Percentiles rank a stretch among this genome's conserved stretches.
Conservation (phyloP, 2,888 invertebrate genomes). For the Nomada lathburiana region DNA sequence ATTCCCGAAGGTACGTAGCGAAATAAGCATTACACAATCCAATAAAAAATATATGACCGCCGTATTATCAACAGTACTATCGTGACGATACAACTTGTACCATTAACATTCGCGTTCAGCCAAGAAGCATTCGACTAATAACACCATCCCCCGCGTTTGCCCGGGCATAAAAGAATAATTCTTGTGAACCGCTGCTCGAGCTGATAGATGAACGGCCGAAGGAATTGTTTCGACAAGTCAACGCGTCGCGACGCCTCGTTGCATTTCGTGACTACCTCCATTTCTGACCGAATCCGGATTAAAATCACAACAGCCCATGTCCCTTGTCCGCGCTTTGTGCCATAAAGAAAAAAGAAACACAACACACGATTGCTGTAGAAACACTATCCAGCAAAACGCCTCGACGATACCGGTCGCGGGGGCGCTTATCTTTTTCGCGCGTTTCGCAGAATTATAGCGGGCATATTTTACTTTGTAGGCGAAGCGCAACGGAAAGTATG, state of each 20-base stretch:
- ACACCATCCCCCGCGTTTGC: conserved; percentile 2
- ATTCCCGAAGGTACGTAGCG: too few relatives aligned
- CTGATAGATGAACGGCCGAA: conserved; percentile 31
- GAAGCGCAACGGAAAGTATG: conserved; percentile 40
- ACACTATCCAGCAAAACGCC: conserved; percentile 40
- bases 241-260: conserved; percentile 26
- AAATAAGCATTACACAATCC: too few relatives aligned
- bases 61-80: too few relatives aligned
- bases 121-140: conserved; percentile 19
- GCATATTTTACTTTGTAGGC: conserved; percentile 45
- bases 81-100: background rate
- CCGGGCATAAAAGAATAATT: conserved; percentile 1
- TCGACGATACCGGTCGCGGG: conserved; percentile 29
- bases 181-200: conserved; percentile 6
- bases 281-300: conserved; percentile 37
- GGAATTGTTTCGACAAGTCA: conserved; percentile 44
- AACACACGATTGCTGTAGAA: conserved; percentile 29
- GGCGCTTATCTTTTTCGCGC: conserved; percentile 29
- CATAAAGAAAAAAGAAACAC: too few relatives aligned
- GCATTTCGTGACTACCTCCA: conserved; percentile 45
- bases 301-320: conserved; percentile 43
- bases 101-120: background rate
- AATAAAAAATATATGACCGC: too few relatives aligned
- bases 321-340: conserved; percentile 2
- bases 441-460: conserved; percentile 49